Percentiles rank a stretch among this genome's conserved stretches.
These are phyloP conservation scores for Macrotrachela quadricornifera DNA, from an alignment of 1,140 invertebrate genomes.

Conservation along the genomic window DNA sequence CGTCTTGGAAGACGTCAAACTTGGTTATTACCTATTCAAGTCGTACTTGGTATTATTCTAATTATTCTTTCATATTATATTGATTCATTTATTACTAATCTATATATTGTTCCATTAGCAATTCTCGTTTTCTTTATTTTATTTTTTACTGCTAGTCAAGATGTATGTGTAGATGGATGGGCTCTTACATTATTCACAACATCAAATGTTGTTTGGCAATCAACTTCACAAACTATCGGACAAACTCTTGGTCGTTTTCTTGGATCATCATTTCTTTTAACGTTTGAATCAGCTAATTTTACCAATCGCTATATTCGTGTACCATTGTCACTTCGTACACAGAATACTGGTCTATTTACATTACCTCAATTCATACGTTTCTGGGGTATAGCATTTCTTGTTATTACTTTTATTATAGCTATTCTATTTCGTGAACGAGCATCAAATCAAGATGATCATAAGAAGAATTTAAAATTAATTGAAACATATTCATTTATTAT, in stretches of 20 bases:
- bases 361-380: background rate
- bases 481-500: too few relatives aligned
- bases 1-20: conserved; percentile 77
- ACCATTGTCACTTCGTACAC: conserved; percentile 9
- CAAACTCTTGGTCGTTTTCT: conserved; percentile 93
- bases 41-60: conserved; percentile 33
- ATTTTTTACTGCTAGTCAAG: conserved; percentile 78
- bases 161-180: conserved; percentile 98
- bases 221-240: conserved; percentile 91
- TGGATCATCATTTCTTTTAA: conserved; percentile 37
- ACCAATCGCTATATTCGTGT: conserved; percentile 2
- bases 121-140: conserved; percentile 64
- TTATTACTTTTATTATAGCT: too few relatives aligned
- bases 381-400: too few relatives aligned
- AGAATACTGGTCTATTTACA: conserved; percentile 1
- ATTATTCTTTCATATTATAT: too few relatives aligned
- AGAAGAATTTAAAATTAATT: too few relatives aligned
- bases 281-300: conserved; percentile 3
- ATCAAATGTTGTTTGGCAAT: conserved; percentile 88
- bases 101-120: conserved; percentile 37
- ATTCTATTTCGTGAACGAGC: too few relatives aligned
- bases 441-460: too few relatives aligned
- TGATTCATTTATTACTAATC: too few relatives aligned
- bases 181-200: conserved; percentile 89
- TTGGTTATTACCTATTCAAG: conserved; percentile 79